These are phyloP conservation scores for Caenorhabditis virilis DNA, from an alignment of 2,888 invertebrate genomes.

Conservation along the genomic window DNA sequence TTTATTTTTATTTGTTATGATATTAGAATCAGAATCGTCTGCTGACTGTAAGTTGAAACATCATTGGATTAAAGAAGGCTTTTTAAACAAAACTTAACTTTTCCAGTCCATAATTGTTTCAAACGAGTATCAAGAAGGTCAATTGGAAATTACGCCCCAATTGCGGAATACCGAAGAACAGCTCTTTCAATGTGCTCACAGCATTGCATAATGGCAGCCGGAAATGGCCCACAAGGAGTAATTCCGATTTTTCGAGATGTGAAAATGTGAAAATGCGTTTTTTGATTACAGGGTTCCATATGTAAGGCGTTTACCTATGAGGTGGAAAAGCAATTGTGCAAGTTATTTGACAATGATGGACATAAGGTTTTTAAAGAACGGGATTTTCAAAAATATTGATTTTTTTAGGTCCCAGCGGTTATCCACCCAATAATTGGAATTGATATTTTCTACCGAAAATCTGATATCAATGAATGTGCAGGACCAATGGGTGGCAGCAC, in stretches of 20 bases:
- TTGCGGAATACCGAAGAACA: slow-evolving; percentile 56
- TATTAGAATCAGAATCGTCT: no score
- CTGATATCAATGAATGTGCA: slow-evolving; percentile 57
- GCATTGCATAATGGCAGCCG: slow-evolving; percentile 49
- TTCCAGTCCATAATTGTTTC: slow-evolving; percentile 58
- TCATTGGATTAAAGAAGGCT: no score
- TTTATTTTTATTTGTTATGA: no score
- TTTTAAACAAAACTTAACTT: no score
- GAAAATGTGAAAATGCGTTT: neutral
- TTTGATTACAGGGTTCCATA: slow-evolving; percentile 39
- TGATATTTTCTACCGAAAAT: slow-evolving; percentile 59
- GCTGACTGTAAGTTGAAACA: no score
- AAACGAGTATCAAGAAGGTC: slow-evolving; percentile 52
- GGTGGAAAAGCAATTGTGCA: slow-evolving; percentile 57
- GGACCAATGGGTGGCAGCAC: slow-evolving; percentile 26
- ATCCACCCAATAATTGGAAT: slow-evolving; percentile 62
- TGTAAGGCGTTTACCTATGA: slow-evolving; percentile 64
- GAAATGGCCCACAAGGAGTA: slow-evolving; percentile 42
- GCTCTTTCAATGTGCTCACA: slow-evolving; percentile 57
- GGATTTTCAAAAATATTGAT: neutral
- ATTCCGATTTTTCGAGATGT: neutral
- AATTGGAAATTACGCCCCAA: slow-evolving; percentile 63
- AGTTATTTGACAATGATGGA: slow-evolving; percentile 63
- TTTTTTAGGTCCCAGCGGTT: slow-evolving; percentile 55
- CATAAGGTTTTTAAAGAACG: no score